Base-by-base conservation (phyloP, 2,113 vertebrate species). In the Psittacula cyanocephala region DNA sequence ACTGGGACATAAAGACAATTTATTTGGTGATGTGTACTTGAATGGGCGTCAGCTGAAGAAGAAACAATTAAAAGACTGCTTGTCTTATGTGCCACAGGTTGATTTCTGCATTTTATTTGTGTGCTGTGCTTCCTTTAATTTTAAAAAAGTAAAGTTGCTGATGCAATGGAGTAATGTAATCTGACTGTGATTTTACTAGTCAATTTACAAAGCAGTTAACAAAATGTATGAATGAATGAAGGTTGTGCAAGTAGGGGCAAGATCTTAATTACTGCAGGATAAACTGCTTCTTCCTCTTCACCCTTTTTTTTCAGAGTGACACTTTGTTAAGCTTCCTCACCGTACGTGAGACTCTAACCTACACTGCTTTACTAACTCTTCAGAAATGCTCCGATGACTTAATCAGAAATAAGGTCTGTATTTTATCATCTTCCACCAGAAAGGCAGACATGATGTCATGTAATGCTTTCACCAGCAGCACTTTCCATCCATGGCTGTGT, bases 1-100 rank as follows among this genome's bases (percentile, higher is more conserved):
- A 95, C 98, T 99, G 74, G 96, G 97, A 52, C 96, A 97, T 76
- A 90, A 91, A 5, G 97, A 98, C 10, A 97, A 92, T 6, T 96
- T 99, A 41, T 81, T 95, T 52, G 99, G 99, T 17, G 98, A 99
- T 10, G 98, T 99, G 65, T 98, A 96, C 7, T 91, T 99, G 65
- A 99, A 99, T 4, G 99, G 99, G 50, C 97, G 14, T 68, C 97
- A 97, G 67, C 92, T 99, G 93, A 99, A 97, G 85, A 97, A 95
- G 81, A 98, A 98, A 4, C 97, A 99, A 95, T 99, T 99, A 96
- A 98, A 98, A 97, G 98, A 99, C 95, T 99, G 99, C 85, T 99
- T 99, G 97, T 99, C 99, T 69, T 99, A 99, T 0, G 98, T 99
- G 28, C 98, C 98, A 91, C 99, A 99, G 99, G 99, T 99, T 96